Percentiles rank a stretch among this genome's conserved stretches.
Conservation (phyloP, 2,113 vertebrate species). For the Anoura caudifer region DNA sequence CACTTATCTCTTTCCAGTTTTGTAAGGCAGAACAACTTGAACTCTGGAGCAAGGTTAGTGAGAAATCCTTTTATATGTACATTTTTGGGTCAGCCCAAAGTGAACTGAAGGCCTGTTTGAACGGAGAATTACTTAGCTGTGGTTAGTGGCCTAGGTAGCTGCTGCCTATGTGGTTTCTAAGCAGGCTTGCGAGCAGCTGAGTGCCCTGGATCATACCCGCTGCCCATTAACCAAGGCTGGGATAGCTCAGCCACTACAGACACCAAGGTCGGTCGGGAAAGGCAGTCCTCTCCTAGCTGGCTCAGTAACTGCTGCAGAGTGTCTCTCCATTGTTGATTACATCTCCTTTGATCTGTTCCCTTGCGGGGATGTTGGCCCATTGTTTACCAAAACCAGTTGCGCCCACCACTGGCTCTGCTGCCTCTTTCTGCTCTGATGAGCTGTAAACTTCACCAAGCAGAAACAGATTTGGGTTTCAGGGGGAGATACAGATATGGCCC, state of each 20-base stretch:
- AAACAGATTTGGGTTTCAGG: not conserved
- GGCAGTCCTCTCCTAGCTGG: not conserved
- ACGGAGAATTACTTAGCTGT: not conserved
- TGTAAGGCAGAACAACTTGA: not conserved
- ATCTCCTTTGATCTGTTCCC: constrained; percentile 20
- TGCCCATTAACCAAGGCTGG: not conserved
- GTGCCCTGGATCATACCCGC: not conserved
- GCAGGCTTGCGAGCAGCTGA: not conserved
- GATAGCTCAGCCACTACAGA: not conserved
- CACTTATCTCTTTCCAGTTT: constrained; percentile 21
- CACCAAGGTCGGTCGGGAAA: not conserved
- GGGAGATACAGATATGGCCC: not conserved
- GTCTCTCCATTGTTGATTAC: not conserved
- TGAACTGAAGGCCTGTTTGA: not conserved
- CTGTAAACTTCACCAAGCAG: not conserved
- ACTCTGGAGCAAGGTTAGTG: not conserved
- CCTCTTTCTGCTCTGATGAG: constrained; percentile 44
- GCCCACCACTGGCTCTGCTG: constrained; percentile 4
- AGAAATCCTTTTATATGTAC: not conserved
- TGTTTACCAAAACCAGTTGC: constrained; percentile 55
- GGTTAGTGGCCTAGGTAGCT: not conserved
- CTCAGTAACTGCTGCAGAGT: not conserved
- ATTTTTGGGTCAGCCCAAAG: not conserved
- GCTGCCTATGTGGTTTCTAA: not conserved
- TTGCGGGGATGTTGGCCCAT: constrained; percentile 2